phyloP scores from a whole-genome alignment of 2,113 vertebrate genomes.

The Syrmaticus mikado region DNA sequence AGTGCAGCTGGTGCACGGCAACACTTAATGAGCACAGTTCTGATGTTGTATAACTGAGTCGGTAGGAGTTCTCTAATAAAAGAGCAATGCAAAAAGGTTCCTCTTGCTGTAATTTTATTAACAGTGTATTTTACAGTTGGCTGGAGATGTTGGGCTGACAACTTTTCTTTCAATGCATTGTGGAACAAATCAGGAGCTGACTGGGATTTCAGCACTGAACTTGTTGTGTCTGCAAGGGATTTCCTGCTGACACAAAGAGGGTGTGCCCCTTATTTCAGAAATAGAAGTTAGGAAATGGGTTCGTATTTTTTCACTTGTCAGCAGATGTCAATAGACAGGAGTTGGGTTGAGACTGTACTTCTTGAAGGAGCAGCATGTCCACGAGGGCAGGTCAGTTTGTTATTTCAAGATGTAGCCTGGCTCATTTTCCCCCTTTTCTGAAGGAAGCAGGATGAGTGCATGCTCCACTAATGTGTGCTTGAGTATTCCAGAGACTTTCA shows the following conservation, averaged over 20 bases:
- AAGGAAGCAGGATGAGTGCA: neutral
- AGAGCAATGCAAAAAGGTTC: slow-evolving; percentile 32
- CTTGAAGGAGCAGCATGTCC: neutral
- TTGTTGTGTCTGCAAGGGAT: neutral
- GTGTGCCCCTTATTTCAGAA: neutral
- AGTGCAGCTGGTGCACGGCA: slow-evolving; percentile 58
- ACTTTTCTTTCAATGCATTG: neutral
- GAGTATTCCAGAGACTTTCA: neutral
- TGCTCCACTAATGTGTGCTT: rapidly evolving
- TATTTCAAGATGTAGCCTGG: neutral
- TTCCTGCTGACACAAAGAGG: neutral
- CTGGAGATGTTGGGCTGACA: neutral
- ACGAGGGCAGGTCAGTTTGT: neutral
- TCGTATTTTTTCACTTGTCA: neutral
- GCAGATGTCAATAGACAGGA: neutral
- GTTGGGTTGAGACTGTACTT: neutral
- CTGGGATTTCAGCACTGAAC: neutral
- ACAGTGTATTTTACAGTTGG: slow-evolving; percentile 25
- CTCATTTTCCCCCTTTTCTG: neutral
- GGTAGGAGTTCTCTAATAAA: slow-evolving; percentile 61
- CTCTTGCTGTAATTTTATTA: neutral
- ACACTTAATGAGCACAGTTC: slow-evolving; percentile 64
- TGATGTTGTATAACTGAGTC: slow-evolving; percentile 38
- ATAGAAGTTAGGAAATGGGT: neutral
- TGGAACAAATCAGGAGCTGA: neutral